Base-by-base conservation (phyloP, 2,113 vertebrate species). In the Toxostoma redivivum region DNA sequence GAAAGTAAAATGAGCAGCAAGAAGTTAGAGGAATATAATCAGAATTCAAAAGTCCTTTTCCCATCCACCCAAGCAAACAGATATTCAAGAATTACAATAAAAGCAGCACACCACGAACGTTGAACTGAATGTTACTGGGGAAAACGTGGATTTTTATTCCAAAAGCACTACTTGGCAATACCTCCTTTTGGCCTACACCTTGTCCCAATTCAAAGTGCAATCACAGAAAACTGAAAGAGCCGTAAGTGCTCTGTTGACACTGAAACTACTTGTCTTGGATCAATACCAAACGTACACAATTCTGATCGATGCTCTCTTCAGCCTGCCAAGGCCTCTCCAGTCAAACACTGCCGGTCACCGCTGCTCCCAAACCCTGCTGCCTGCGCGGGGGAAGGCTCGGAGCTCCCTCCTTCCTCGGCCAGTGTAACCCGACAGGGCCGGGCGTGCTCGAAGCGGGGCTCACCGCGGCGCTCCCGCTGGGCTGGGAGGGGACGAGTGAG, bases 281-380 rank as follows among this genome's bases (percentile, higher is more conserved):
- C 94, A 56, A 96, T 93, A 96, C 44, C 94, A 95, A 95, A 93
- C 27, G 58, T 51, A 90, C 96, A 95, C 79, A 92, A 92, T 66
- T 38, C 56, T 83, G 93, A 96, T 90, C 92, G 80, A 95, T 77
- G 94, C 31, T 91, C 82, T 92, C 92, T 92, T 83, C 90, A 42
- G 79, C 71, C 79, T 82, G 92, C 81, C 94, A 86, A 88, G 90
- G 92, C 93, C 91, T 78, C 83, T 66, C 89, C 80, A 78, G 81
- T 88, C 94, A 86, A 66, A 81, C 81, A 74, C 54, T 61, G 94
- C 79, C 66, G 81, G 92, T 94, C 91, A 91, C 19, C 51, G 93
- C 86, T 86, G 86, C 91, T 91, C 73, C 35, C 65, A 77, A 31
- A 56, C 91, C 67, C 89, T 20, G 69, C 78, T 47, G 84, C 84